phyloP scores from a whole-genome alignment of 2,888 invertebrate species.

The Diadegma fenestrale region DNA sequence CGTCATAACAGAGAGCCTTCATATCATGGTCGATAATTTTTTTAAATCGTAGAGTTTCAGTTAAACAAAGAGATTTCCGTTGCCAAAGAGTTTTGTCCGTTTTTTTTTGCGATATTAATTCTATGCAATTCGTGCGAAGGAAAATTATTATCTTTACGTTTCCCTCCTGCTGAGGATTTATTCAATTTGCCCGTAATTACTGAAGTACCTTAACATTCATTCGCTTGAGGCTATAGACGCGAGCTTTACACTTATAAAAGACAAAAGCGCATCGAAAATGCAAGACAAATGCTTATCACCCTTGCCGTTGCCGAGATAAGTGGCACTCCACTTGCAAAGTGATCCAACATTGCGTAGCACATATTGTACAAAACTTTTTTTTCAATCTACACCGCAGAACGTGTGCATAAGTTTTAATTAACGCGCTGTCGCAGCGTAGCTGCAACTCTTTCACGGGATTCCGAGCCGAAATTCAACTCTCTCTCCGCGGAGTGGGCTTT shows the following conservation, averaged over 20 bases:
- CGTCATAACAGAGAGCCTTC: constrained; percentile 22
- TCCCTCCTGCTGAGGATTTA: neutral
- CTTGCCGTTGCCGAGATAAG: neutral
- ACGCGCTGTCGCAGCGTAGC: constrained; percentile 13
- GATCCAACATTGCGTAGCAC: neutral
- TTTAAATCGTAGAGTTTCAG: neutral
- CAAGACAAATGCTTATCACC: neutral
- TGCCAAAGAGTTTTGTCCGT: neutral
- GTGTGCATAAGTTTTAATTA: constrained; percentile 48
- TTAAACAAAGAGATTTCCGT: neutral
- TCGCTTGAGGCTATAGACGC: neutral
- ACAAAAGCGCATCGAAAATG: neutral
- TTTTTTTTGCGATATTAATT: neutral
- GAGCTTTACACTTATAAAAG: neutral
- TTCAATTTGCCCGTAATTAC: neutral
- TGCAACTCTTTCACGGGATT: constrained; percentile 50
- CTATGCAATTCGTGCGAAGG: neutral
- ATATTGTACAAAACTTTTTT: constrained; percentile 11
- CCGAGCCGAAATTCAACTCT: constrained; percentile 49
- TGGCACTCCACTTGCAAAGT: neutral
- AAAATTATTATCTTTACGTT: neutral
- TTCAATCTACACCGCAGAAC: neutral
- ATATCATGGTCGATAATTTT: constrained; percentile 23
- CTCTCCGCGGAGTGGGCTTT: constrained; percentile 18
- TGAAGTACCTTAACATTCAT: neutral